Evolutionary conservation across 2,888 invertebrate genomes (phyloP), one percentile per base, ranked within the genome.

Genomic region (Smittia aterrima): DNA sequence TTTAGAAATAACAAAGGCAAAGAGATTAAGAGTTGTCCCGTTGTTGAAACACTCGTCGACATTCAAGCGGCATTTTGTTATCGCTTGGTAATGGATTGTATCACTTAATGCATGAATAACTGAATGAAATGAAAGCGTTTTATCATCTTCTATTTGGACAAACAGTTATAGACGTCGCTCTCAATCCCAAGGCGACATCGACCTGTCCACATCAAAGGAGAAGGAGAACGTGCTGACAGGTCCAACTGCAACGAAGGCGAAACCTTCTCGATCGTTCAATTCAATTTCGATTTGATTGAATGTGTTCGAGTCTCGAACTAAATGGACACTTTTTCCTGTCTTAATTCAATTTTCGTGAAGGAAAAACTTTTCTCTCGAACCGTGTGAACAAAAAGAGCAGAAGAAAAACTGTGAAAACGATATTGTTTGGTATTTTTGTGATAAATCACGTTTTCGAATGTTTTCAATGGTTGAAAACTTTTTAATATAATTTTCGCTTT

Each of bases 401-500:
- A 62, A 62, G 25, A 66, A 27, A 27, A 41, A 47, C 41, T 68
- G 68, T 41, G 68, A 66, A 67, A 58, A 67, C 27, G 53, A 70
- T 54, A 54, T 70, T 70, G 70, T 70, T 70, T 70, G 70, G 41
- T 24, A 70, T 40, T 54, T 53, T 27, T 67, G 70, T 53, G 70
- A 70, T 70, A 70, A 70, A 70, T 70, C 70, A 70, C 70, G 70
- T 70, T 54, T 25, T 9, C 41, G 22, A 67, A 16, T 27, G 53
- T 54, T 70, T 70, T 70, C 70, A 70, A 70, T 54, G 53, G 32
- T 22, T 22, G 18, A 22, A 41, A 67, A 67, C n/a, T 40, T 67
- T 67, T 67, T 67, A 67, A 67, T 67, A 67, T 67, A 67, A 67
- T 67, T 67, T 66, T 67, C 67, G 40, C 67, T 67, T 11, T 11